Evolutionary conservation across 37 sponge, comb jelly and placozoan genomes (phyloP), one percentile per base, ranked within the genome.

Genomic region (Beroe forskalii): DNA sequence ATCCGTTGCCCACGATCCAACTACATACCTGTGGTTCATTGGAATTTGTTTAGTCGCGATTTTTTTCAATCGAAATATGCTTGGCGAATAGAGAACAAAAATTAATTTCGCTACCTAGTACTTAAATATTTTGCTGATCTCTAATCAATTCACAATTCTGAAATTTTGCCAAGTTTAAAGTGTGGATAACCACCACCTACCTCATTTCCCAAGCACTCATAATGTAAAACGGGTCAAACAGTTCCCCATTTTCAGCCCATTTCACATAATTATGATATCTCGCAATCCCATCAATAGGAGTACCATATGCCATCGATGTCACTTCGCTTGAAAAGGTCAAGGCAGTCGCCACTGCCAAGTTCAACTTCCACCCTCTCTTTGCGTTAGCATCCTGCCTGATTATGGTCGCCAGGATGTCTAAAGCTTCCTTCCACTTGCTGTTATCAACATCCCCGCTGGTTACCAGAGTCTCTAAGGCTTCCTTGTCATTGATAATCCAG

Each of bases 171-270:
- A n/a, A n/a, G n/a, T n/a, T n/a, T n/a, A n/a, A n/a, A n/a, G n/a
- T n/a, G n/a, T n/a, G n/a, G n/a, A n/a, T n/a, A n/a, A n/a, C n/a
- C 66, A 64, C 66, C 66, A 64, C 66, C 4, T 64, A 64, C 17
- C 66, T 64, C 66, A 64, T 64, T 23, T 28, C 30, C 66, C 66
- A 64, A 3, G 31, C 66, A 27, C 4, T 64, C 4, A 64, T 4
- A 6, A 6, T 28, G 66, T 64, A 64, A 23, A 64, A 64, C 66
- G 25, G 66, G 4, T 64, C 66, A 22, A 64, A 22, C 4, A 64
- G 25, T 27, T 28, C 66, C 31, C 66, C 31, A 6, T 64, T 23
- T 22, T 64, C 66, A n/a, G 31, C 31, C 66, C 66, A 64, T 22
- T 64, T 64, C 4, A 23, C 66, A 22, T n/a, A 64, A 22, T 64